These are phyloP conservation scores for Tetranychus cinnabarinus DNA, from an alignment of 1,140 invertebrate genomes.

Conservation along the genomic window DNA sequence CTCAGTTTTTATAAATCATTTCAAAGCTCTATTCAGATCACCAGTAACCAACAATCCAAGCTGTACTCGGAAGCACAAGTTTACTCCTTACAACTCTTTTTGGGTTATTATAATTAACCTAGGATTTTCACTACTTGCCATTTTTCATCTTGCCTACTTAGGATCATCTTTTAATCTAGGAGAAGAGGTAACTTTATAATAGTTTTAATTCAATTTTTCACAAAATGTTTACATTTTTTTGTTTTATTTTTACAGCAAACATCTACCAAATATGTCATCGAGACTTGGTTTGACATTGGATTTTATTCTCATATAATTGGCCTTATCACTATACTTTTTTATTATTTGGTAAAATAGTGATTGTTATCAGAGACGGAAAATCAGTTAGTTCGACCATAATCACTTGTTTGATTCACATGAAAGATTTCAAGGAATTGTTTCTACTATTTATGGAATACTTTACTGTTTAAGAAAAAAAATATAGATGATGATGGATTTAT, in stretches of 20 bases:
- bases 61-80: not conserved
- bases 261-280: not conserved
- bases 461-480: too few species aligned
- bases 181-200: conserved; percentile 2
- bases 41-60: not conserved
- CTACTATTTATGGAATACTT: too few species aligned
- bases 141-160: conserved; percentile 7
- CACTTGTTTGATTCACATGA: too few species aligned
- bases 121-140: conserved; percentile 4
- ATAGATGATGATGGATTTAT: too few species aligned
- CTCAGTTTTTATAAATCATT: too few species aligned
- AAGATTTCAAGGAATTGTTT: too few species aligned
- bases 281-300: not conserved
- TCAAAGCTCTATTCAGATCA: not conserved
- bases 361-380: too few species aligned
- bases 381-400: too few species aligned
- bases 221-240: not conserved
- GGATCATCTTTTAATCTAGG: conserved; percentile 8
- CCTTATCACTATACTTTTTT: not conserved
- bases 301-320: conserved; percentile 1
- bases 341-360: not conserved
- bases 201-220: not conserved
- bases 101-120: not conserved
- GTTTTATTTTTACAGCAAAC: not conserved
- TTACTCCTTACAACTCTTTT: not conserved